Conservation (phyloP, 2,797 vertebrate species). For the Notolepis coatsorum region DNA sequence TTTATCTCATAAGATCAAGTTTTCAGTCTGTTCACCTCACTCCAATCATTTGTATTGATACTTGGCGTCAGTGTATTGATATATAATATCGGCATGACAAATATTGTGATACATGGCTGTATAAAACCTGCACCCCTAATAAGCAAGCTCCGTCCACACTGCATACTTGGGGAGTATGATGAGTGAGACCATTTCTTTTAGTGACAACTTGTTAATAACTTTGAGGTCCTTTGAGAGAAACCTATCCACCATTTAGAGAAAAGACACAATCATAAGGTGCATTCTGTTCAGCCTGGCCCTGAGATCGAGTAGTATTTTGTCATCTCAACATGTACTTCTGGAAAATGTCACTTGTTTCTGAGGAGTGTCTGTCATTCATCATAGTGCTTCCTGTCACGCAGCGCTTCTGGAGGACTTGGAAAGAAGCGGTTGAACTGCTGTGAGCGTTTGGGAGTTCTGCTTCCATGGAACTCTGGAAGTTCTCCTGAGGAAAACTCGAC, state of each 20-base stretch:
- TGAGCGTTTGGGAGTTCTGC: too few relatives aligned
- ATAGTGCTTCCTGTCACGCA: slow-evolving; percentile 6
- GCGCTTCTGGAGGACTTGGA: slow-evolving; percentile 13
- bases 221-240: background rate
- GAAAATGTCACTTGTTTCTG: slow-evolving; percentile 13
- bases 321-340: slow-evolving; percentile 13
- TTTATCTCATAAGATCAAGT: too few relatives aligned
- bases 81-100: too few relatives aligned
- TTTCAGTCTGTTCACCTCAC: too few relatives aligned
- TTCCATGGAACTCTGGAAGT: slow-evolving; percentile 30
- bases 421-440: background rate
- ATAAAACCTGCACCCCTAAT: too few relatives aligned
- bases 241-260: background rate
- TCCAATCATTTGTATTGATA: too few relatives aligned
- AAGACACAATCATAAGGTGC: background rate
- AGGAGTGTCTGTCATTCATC: slow-evolving; percentile 31
- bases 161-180: background rate
- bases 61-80: too few relatives aligned
- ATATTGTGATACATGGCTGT: too few relatives aligned
- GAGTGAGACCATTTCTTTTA: background rate
- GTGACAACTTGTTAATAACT: slow-evolving; percentile 5
- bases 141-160: background rate
- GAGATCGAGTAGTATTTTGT: background rate
- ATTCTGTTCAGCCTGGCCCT: too few relatives aligned
- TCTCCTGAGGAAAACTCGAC: slow-evolving; percentile 1